Conservation (phyloP, 1,140 invertebrate genomes). For the Drosophila sproati region DNA sequence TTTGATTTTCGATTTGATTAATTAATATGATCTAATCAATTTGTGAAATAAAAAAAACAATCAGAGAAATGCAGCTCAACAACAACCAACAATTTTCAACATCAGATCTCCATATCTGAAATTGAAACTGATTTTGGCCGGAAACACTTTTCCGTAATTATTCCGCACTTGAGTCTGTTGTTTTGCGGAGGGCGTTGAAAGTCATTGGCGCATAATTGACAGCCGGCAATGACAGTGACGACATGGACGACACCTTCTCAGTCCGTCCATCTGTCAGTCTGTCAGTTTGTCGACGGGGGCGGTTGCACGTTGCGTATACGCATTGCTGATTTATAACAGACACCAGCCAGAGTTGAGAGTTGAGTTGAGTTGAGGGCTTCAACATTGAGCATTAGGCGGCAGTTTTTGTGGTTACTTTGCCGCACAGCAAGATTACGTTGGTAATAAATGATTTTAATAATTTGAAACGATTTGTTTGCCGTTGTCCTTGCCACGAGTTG, state of each 20-base stretch:
- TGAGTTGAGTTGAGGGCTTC: slow-evolving; percentile 5
- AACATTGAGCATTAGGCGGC: slow-evolving; percentile 46
- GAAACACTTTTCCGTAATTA: slow-evolving; percentile 64
- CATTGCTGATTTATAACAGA: slow-evolving; percentile 66
- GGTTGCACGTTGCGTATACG: slow-evolving; percentile 38
- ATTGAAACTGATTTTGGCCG: slow-evolving; percentile 23
- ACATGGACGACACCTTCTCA: slow-evolving; percentile 34
- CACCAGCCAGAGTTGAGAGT: background rate
- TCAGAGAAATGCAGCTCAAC: slow-evolving; percentile 32
- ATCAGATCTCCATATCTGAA: background rate
- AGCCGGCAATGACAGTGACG: slow-evolving; percentile 70
- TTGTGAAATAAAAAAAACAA: background rate
- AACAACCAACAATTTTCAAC: too few relatives aligned
- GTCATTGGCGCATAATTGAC: slow-evolving; percentile 73
- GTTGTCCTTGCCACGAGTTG: background rate
- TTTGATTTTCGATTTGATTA: too few relatives aligned
- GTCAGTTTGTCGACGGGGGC: background rate
- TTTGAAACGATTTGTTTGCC: slow-evolving; percentile 80
- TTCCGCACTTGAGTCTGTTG: slow-evolving; percentile 58
- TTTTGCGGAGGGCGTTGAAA: slow-evolving; percentile 57
- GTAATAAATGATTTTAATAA: slow-evolving; percentile 83
- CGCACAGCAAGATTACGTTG: slow-evolving; percentile 63
- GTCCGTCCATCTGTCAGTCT: too few relatives aligned
- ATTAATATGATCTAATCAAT: too few relatives aligned
- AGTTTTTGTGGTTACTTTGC: slow-evolving; percentile 61